Percentiles rank a stretch among this genome's conserved stretches.
These are phyloP conservation scores for Drepana arcuata DNA, from an alignment of 1,140 invertebrate genomes.

Conservation along the genomic window DNA sequence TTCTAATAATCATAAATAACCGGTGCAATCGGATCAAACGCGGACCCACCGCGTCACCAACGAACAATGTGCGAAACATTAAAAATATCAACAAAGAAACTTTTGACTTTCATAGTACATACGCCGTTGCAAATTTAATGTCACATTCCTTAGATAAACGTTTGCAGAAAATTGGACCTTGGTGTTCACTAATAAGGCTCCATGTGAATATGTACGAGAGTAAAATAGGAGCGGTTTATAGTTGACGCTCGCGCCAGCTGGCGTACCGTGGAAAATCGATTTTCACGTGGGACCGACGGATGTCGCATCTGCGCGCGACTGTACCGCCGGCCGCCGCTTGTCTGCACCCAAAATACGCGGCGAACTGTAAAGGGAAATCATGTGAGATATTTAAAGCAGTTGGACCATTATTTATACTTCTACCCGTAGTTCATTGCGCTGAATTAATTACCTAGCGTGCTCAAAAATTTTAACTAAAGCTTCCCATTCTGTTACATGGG, in stretches of 20 bases:
- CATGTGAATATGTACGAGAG: conserved; percentile 3
- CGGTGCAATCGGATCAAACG: conserved; percentile 62
- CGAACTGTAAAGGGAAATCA: conserved; percentile 28
- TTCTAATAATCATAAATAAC: conserved; percentile 70
- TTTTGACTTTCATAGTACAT: conserved; percentile 69
- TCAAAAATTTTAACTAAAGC: too few relatives aligned
- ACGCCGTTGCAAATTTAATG: conserved; percentile 26
- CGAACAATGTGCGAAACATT: conserved; percentile 70
- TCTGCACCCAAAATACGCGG: conserved; percentile 46
- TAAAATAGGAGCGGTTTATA: conserved; percentile 21
- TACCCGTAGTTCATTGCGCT: too few relatives aligned
- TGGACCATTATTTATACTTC: conserved; percentile 3
- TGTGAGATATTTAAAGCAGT: conserved; percentile 7
- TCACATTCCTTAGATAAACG: conserved; percentile 2
- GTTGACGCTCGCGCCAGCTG: conserved; percentile 63
- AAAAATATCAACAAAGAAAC: conserved; percentile 71
- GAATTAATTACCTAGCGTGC: too few relatives aligned
- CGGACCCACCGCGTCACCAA: conserved; percentile 41
- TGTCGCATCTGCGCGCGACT: conserved; percentile 62
- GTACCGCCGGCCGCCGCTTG: conserved; percentile 30
- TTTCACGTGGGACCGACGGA: conserved; percentile 65
- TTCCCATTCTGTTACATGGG: too few relatives aligned
- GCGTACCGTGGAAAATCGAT: conserved; percentile 69
- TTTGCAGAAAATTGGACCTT: conserved; percentile 19
- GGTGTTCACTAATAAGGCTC: conserved; percentile 8